These are phyloP conservation scores for Choreutis nemorana DNA, from an alignment of 2,888 invertebrate species.

Conservation along the genomic window DNA sequence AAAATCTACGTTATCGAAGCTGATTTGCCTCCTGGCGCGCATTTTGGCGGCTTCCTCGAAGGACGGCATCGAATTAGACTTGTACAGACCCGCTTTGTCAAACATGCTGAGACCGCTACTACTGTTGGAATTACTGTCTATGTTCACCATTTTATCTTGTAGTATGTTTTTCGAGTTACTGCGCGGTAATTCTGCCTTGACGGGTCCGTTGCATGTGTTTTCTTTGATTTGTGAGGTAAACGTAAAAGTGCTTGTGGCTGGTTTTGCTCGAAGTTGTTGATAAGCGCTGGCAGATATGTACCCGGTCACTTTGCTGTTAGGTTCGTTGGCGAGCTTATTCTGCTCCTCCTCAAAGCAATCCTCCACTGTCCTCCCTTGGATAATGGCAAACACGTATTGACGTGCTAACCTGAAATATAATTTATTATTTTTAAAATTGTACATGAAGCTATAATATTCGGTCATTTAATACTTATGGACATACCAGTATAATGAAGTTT, in stretches of 20 bases:
- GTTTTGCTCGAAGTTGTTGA: constrained; percentile 34
- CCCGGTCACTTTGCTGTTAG: constrained; percentile 44
- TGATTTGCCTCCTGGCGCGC: constrained; percentile 67
- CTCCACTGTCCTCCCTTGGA: constrained; percentile 70
- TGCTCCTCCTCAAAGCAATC: constrained; percentile 67
- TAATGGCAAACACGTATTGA: constrained; percentile 70
- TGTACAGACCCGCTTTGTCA: constrained; percentile 38
- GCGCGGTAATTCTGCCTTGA: constrained; percentile 35
- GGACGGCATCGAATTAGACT: constrained; percentile 52
- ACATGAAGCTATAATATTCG: too few species aligned
- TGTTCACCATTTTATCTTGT: constrained; percentile 56
- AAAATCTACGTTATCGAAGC: constrained; percentile 64
- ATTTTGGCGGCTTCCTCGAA: constrained; percentile 55
- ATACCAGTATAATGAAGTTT: too few species aligned
- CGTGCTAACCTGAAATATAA: constrained; percentile 66
- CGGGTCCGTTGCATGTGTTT: constrained; percentile 29
- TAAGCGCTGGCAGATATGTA: constrained; percentile 57
- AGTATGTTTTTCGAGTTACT: constrained; percentile 46
- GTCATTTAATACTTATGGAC: too few species aligned
- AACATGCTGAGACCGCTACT: constrained; percentile 32
- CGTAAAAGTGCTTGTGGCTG: constrained; percentile 21
- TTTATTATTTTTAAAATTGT: too few species aligned
- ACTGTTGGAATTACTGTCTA: constrained; percentile 44
- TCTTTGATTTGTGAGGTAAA: constrained; percentile 46
- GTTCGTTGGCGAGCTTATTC: constrained; percentile 32